phyloP scores from a whole-genome alignment of 2,113 vertebrate species.

The Candoia aspera region DNA sequence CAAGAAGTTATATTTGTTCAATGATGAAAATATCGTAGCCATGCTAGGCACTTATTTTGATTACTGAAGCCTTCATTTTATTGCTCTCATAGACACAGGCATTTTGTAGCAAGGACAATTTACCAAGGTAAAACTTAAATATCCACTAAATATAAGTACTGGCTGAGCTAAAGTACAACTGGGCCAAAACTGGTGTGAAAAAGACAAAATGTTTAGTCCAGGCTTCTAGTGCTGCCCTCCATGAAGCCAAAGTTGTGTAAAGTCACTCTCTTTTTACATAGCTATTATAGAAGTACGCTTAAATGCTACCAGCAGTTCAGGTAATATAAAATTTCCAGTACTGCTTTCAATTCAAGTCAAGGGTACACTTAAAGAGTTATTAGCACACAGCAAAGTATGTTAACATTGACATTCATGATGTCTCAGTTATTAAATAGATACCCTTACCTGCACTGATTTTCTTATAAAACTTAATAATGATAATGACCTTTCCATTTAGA shows the following conservation, averaged over 20 bases:
- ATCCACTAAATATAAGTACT: conserved; percentile 54
- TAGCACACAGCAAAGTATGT: conserved; percentile 76
- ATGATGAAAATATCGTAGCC: conserved; percentile 49
- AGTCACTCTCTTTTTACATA: conserved; percentile 67
- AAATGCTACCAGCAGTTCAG: conserved; percentile 71
- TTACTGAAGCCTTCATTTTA: conserved; percentile 55
- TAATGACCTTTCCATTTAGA: conserved; percentile 81
- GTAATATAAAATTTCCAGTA: conserved; percentile 78
- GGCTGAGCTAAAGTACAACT: conserved; percentile 26
- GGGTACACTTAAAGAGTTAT: conserved; percentile 77
- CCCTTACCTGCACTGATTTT: conserved; percentile 74
- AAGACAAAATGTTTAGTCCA: conserved; percentile 40
- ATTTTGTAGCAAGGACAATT: conserved; percentile 42
- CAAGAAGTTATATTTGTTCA: conserved; percentile 53
- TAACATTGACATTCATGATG: conserved; percentile 80
- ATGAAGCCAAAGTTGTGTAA: conserved; percentile 70
- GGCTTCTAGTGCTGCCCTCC: conserved; percentile 62
- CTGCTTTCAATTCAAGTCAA: conserved; percentile 73
- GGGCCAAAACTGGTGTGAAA: not conserved
- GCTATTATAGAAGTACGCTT: conserved; percentile 70
- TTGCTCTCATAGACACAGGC: conserved; percentile 48
- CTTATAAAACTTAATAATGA: conserved; percentile 81
- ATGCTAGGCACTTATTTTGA: conserved; percentile 41
- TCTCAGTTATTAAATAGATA: conserved; percentile 80
- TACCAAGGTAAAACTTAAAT: conserved; percentile 44